These are phyloP conservation scores for Nematostella vectensis DNA, from an alignment of 92 coral and sea anemone species.

Conservation along the genomic window DNA sequence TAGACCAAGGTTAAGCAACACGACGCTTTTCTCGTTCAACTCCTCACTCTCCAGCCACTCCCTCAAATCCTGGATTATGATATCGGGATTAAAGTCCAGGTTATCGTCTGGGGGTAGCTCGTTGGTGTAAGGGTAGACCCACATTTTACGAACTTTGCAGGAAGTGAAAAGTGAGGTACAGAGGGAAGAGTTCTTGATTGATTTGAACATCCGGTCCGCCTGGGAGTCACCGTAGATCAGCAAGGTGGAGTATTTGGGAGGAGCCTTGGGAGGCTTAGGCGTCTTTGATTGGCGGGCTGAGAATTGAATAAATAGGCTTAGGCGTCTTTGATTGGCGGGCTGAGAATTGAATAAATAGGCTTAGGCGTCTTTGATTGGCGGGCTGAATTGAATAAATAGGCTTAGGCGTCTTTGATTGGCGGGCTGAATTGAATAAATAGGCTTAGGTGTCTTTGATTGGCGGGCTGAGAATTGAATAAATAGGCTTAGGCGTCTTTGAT, in stretches of 20 bases:
- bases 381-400: too few species aligned
- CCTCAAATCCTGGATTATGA: slow-evolving; percentile 42
- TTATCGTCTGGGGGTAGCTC: slow-evolving; percentile 56
- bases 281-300: not conserved
- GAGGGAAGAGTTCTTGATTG: slow-evolving; percentile 42
- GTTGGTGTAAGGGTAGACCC: slow-evolving; percentile 60
- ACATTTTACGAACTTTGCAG: slow-evolving; percentile 63
- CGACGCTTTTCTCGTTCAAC: slow-evolving; percentile 71
- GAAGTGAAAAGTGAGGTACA: slow-evolving; percentile 64
- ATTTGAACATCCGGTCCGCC: slow-evolving; percentile 57
- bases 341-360: too few species aligned
- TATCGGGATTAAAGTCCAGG: slow-evolving; percentile 54
- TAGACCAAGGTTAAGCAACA: slow-evolving; percentile 74
- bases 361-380: too few species aligned
- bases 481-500: too few species aligned
- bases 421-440: too few species aligned
- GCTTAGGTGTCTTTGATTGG: too few species aligned
- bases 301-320: too few species aligned
- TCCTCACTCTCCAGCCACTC: slow-evolving; percentile 42
- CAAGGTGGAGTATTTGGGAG: slow-evolving; percentile 33
- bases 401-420: too few species aligned
- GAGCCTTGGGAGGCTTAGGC: not conserved
- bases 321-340: too few species aligned
- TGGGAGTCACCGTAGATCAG: slow-evolving; percentile 92
- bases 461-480: too few species aligned